Evolutionary conservation across 2,888 invertebrate species (phyloP).

Genomic region (Unio delphinus): DNA sequence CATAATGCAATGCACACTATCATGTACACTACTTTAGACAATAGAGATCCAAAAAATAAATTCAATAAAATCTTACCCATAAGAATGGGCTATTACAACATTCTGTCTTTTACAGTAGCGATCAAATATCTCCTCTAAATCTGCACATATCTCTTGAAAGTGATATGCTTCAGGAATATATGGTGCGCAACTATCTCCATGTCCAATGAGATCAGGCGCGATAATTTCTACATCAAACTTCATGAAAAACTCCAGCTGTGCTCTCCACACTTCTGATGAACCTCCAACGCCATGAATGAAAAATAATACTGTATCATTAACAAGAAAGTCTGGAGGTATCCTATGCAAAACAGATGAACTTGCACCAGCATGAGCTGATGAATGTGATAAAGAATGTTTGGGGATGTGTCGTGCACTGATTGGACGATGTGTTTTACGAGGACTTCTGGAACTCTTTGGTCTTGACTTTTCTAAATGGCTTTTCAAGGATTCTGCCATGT

Average conservation of each 20-base stretch:
- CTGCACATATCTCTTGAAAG: conserved; percentile 77
- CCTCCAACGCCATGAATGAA: conserved; percentile 81
- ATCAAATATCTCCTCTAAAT: conserved; percentile 77
- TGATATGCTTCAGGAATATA: conserved; percentile 75
- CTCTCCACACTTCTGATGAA: conserved; percentile 78
- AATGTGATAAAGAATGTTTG: conserved; percentile 9
- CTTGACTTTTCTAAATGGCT: too few relatives aligned
- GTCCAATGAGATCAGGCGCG: conserved; percentile 80
- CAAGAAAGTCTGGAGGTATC: conserved; percentile 20
- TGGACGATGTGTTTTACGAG: conserved; percentile 29
- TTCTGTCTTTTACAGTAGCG: conserved; percentile 77
- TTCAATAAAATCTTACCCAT: conserved; percentile 74
- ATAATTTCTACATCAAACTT: conserved; percentile 77
- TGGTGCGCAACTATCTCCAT: conserved; percentile 79
- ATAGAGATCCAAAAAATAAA: too few relatives aligned
- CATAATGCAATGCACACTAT: too few relatives aligned
- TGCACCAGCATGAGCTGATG: conserved; percentile 13
- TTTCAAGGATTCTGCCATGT: too few relatives aligned
- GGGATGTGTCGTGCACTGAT: conserved; percentile 26
- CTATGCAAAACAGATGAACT: conserved; percentile 9
- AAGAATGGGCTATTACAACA: conserved; percentile 80
- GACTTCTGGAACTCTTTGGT: conserved; percentile 16
- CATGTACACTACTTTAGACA: too few relatives aligned
- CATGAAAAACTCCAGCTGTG: conserved; percentile 77
- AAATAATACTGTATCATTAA: conserved; percentile 71